A percentile compares a stretch with the other conserved stretches of the same genome.
These are phyloP conservation scores for Burhinus oedicnemus DNA, from an alignment of 2,113 vertebrate genomes.

Conservation along the genomic window DNA sequence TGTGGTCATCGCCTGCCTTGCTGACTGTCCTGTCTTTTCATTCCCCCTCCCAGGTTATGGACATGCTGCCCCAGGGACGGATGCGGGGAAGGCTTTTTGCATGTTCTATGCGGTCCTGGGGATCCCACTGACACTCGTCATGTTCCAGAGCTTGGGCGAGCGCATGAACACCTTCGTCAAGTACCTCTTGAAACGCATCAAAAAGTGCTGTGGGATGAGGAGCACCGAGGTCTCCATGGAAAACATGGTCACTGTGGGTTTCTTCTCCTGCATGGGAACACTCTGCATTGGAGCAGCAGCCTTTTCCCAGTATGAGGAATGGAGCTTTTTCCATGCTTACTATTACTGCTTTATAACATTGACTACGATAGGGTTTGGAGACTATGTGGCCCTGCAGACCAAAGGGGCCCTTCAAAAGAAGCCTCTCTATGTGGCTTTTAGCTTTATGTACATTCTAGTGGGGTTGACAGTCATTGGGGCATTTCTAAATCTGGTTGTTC, in stretches of 20 bases:
- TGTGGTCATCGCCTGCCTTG: neutral
- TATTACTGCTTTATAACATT: conserved; percentile 99
- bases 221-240: conserved; percentile 98
- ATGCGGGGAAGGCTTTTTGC: conserved; percentile 97
- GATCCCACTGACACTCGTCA: conserved; percentile 97
- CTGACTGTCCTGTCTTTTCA: conserved; percentile 11
- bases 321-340: conserved; percentile 99
- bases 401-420: conserved; percentile 95
- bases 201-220: conserved; percentile 95
- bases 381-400: conserved; percentile 97
- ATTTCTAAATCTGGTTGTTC: conserved; percentile 98
- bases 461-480: conserved; percentile 98
- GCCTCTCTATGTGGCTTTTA: conserved; percentile 97
- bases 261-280: conserved; percentile 98
- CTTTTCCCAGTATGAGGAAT: conserved; percentile 97
- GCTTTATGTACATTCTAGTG: conserved; percentile 99
- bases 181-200: conserved; percentile 96
- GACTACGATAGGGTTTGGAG: conserved; percentile 98
- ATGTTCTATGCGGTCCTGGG: conserved; percentile 99
- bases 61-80: conserved; percentile 94
- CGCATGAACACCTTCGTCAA: conserved; percentile 99
- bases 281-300: conserved; percentile 96
- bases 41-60: conserved; percentile 85
- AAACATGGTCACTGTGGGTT: conserved; percentile 99
- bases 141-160: conserved; percentile 99